Percentiles rank a stretch among this genome's conserved stretches.
phyloP scores from a whole-genome alignment of 2,113 vertebrate species.

The Aplodontia rufa region DNA sequence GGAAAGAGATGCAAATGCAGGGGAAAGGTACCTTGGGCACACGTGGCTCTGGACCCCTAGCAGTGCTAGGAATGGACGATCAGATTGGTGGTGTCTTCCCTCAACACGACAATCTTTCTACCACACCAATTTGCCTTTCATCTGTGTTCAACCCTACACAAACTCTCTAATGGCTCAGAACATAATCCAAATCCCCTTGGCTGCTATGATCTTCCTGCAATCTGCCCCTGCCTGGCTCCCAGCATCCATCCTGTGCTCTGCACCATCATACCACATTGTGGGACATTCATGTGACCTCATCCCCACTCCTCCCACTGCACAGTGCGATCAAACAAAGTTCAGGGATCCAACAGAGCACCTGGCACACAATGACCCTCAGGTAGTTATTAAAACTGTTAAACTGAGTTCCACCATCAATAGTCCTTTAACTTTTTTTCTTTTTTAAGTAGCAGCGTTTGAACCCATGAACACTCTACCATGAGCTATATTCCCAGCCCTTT shows the following conservation, averaged over 20 bases:
- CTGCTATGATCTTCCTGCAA: neutral
- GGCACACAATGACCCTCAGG: neutral
- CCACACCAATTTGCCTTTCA: neutral
- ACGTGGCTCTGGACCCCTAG: neutral
- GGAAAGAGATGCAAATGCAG: neutral
- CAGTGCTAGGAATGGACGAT: neutral
- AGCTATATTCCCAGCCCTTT: no score
- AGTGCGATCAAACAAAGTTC: neutral
- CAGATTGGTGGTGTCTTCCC: neutral
- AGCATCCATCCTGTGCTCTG: neutral
- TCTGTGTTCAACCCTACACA: neutral
- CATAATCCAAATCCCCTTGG: neutral
- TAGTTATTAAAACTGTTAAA: neutral
- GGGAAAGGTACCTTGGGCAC: neutral
- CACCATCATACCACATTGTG: neutral
- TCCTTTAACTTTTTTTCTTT: no score
- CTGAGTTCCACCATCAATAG: neutral
- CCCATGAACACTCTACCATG: no score
- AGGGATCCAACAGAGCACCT: neutral
- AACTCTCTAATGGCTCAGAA: neutral
- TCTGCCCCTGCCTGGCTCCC: neutral
- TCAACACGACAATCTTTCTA: neutral
- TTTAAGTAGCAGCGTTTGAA: no score
- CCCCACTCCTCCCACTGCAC: neutral
- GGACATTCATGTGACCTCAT: neutral